phyloP scores from a whole-genome alignment of 2,888 invertebrate species.

The Drosophila prostipennis region DNA sequence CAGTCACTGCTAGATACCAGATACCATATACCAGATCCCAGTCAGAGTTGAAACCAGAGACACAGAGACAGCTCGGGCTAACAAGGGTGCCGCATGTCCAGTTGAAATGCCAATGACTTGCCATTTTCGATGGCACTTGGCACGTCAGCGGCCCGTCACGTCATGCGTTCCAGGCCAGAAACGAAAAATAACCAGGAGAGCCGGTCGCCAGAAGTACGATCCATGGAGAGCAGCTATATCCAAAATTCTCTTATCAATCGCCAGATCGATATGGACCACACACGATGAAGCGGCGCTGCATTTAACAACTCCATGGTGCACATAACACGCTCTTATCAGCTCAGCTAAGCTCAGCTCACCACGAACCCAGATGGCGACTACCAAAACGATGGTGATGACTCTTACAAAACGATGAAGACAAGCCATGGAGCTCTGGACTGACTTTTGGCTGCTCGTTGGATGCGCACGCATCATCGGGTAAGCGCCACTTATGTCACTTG shows the following conservation, averaged over 20 bases:
- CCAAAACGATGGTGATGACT: slow-evolving; percentile 53
- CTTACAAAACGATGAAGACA: slow-evolving; percentile 67
- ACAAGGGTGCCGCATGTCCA: slow-evolving; percentile 79
- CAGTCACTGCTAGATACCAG: slow-evolving; percentile 40
- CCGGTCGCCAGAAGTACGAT: slow-evolving; percentile 40
- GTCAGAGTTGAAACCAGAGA: slow-evolving; percentile 26
- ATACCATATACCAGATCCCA: slow-evolving; percentile 7
- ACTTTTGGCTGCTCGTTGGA: slow-evolving; percentile 68
- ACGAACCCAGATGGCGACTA: slow-evolving; percentile 15
- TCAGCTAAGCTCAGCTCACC: slow-evolving; percentile 43
- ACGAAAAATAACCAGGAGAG: slow-evolving; percentile 5
- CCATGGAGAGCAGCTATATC: slow-evolving; percentile 34
- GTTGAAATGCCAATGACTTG: slow-evolving; percentile 80
- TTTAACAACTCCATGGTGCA: slow-evolving; percentile 71
- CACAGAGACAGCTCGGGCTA: slow-evolving; percentile 54
- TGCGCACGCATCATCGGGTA: slow-evolving; percentile 80
- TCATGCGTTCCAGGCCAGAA: slow-evolving; percentile 56
- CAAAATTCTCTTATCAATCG: slow-evolving; percentile 68
- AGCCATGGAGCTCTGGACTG: slow-evolving; percentile 31
- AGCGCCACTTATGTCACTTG: slow-evolving; percentile 81
- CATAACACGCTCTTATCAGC: slow-evolving; percentile 71
- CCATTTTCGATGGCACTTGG: slow-evolving; percentile 77
- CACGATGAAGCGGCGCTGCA: slow-evolving; percentile 70
- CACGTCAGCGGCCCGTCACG: slow-evolving; percentile 68
- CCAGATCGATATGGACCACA: slow-evolving; percentile 57